Conservation (phyloP, 2,113 vertebrate genomes). For the Toxostoma redivivum region DNA sequence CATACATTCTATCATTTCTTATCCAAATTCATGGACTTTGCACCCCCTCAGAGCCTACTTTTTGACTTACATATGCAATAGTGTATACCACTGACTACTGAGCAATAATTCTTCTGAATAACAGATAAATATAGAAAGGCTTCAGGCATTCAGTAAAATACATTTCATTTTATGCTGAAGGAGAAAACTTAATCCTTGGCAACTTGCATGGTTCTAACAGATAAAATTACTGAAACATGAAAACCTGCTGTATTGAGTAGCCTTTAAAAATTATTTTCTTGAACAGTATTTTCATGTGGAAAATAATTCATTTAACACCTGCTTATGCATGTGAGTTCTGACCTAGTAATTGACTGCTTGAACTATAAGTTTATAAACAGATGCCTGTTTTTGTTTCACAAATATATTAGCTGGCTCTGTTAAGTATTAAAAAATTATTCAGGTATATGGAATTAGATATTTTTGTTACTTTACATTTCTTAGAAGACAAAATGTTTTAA, state of each 20-base stretch:
- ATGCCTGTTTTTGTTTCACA: neutral
- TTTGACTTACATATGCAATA: neutral
- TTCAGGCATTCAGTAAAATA: neutral
- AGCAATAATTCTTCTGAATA: neutral
- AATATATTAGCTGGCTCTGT: neutral
- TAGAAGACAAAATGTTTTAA: neutral
- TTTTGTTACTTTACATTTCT: neutral
- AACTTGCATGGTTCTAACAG: neutral
- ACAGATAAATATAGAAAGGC: conserved; percentile 10
- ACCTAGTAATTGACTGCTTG: neutral
- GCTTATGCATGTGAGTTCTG: neutral
- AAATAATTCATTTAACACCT: neutral
- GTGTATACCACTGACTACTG: neutral
- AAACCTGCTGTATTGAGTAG: neutral
- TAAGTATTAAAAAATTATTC: neutral
- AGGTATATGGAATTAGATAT: neutral
- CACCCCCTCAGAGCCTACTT: neutral
- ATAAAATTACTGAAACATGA: conserved; percentile 17
- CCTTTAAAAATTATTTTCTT: neutral
- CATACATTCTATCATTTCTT: neutral
- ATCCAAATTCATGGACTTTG: neutral
- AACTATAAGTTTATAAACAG: neutral
- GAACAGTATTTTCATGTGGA: neutral
- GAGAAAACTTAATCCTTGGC: conserved; percentile 4
- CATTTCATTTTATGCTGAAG: neutral